Evolutionary conservation across 53 echinoderm and acorn worm genomes (phyloP).

Genomic region (Echinarachnius parma): DNA sequence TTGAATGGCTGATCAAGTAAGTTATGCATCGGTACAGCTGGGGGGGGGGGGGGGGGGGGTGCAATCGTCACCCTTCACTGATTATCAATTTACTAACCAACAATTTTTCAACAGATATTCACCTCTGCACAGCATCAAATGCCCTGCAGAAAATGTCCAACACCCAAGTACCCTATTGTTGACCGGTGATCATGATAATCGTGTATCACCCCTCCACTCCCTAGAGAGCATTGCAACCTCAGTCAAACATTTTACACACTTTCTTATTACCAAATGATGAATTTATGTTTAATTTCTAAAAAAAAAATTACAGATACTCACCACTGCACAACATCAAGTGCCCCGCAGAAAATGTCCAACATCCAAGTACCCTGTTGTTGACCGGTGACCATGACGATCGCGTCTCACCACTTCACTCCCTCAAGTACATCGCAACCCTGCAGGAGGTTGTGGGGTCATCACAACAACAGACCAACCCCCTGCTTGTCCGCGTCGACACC

Average conservation of each 20-base stretch:
- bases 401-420: conserved; percentile 86
- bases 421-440: conserved; percentile 82
- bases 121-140: conserved; percentile 84
- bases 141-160: conserved; percentile 52
- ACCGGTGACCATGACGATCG: conserved; percentile 94
- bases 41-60: no score
- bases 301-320: conserved; percentile 92
- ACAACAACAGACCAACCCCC: conserved; percentile 72
- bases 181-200: conserved; percentile 88
- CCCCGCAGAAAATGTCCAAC: conserved; percentile 55
- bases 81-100: no score
- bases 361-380: conserved; percentile 77
- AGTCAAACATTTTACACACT: no score
- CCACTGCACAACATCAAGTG: conserved; percentile 86
- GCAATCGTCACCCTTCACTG: no score
- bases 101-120: no score
- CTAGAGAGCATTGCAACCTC: conserved; percentile 78
- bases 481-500: conserved; percentile 81
- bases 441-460: conserved; percentile 59
- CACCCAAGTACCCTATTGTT: conserved; percentile 81
- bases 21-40: no score
- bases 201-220: conserved; percentile 89
- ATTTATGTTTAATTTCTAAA: no score
- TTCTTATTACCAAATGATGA: no score
- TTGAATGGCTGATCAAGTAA: conserved; percentile 93